Evolutionary conservation across 1,140 invertebrate species (phyloP), one percentile per base, ranked within the genome.

Genomic region (Zaprionus ornatus): DNA sequence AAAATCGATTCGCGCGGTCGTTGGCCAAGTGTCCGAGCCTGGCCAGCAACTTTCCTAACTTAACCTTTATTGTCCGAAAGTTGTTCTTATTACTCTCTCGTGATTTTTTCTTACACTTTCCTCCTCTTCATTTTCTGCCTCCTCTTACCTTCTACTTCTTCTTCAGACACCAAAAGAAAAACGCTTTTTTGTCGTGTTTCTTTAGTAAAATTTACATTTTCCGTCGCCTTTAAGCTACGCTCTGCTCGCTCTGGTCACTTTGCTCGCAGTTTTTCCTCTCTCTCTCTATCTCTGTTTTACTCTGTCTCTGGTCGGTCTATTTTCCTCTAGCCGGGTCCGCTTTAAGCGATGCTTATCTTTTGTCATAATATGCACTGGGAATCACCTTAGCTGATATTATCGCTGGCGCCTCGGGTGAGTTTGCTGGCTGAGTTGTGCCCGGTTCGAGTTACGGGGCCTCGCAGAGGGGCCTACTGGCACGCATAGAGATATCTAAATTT

Each of bases 31-130:
- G 84, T 77, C 79, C 78, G 52, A 57, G n/a, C 12, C 57, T 69
- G 72, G 42, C 45, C 62, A 56, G 52, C 81, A 82, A 90, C 85
- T 90, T 90, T 90, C 86, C 79, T 90, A 90, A 90, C 81, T 90
- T 90, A 90, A 90, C 85, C 85, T 90, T 90, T 90, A 90, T 90
- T 90, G 85, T 90, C 85, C 81, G 86, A 90, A 90, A 90, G 85
- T 90, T 90, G 82, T 90, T 90, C 85, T 88, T 88, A 86, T 90
- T 85, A 82, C 82, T 74, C 64, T 73, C 68, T 86, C 55, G 60
- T 60, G 67, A 42, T 59, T 81, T 81, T 81, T 72, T 82, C 70
- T 67, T 73, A 45, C 70, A 69, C 52, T 85, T 78, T 86, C 86
- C 32, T 71, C 65, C 50, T 55, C 19, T 59, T 37, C 48, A 62